Evolutionary conservation across 2,888 invertebrate species (phyloP), one percentile per base, ranked within the genome.

Genomic region (Altica lythri): DNA sequence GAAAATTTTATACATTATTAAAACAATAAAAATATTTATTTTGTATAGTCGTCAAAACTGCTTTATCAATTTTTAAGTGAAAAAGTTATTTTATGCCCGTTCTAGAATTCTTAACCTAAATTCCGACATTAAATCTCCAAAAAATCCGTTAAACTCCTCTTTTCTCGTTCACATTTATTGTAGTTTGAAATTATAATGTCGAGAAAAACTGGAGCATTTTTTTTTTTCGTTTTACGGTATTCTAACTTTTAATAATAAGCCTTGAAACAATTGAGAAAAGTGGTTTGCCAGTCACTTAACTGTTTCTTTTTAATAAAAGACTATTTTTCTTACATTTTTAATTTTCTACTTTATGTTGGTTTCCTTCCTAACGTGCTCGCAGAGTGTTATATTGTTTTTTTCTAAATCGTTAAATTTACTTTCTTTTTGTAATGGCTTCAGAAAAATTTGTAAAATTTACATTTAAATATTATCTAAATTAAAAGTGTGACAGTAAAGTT

Each of bases 131-230:
- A 42, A 47, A 50, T 42, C 44, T 17, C 50, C 18, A 13, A 30
- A 49, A 48, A 55, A 27, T 25, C 29, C 40, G 37, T 40, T 32
- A 9, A 22, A 17, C 32, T 54, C 22, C 38, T 18, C 25, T 38
- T 34, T 25, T 25, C 47, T 29, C 32, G 27, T 22, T 50, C 44
- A 29, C 45, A 30, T 55, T 53, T 32, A 46, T 30, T 45, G 49
- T 49, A 54, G 40, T 44, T 44, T 46, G 27, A 55, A 55, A 55
- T 50, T 50, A 50, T 55, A 55, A 55, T 50, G 46, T 44, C 38
- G 14, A 19, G 18, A 10, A 29, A 44, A 40, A 50, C 40, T 16
- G 19, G 30, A 30, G n/a, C 6, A 18, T 16, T 46, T 50, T 44
- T 44, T 34, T 38, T 45, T 30, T 40, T 27, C 27, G 37, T 50